Base-by-base conservation (phyloP, 1,140 invertebrate genomes). In the Drosophila ogumai region DNA sequence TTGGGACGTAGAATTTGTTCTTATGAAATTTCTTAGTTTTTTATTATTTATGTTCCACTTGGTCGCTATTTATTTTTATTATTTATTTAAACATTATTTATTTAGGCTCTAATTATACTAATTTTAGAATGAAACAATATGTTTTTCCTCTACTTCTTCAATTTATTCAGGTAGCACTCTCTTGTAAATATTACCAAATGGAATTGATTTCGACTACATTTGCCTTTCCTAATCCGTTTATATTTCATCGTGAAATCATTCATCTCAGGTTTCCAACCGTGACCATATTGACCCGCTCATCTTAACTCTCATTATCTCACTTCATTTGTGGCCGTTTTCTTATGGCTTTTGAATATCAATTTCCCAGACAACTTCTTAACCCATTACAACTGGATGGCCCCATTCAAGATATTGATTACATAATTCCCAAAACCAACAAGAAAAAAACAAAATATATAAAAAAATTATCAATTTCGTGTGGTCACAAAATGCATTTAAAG, bases 331-430 rank as follows among this genome's bases (percentile, higher is more conserved):
- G 41, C 55, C 65, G 34, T 47, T 55, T 38, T 47, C 19, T 55
- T 15, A 22, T 7, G 44, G 49, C 32, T 43, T 58, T 50, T 59
- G 69, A 28, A 72, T 72, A 72, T 72, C 69, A 72, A 72, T 72
- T 71, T 58, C 41, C 15, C 34, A 31, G 25, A 58, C n/a, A 9
- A 44, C 72, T 34, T 47, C 43, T 68, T 69, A 36, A 63, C 68
- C 68, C 40, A 64, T 71, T 56, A 66, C n/a, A 69, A 68, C 50
- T 40, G 22, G 55, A 65, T 71, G 43, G 43, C 46, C 50, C 44
- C 74, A 78, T 74, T 52, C 43, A 57, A 64, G 58, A 60, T 66
- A 75, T 75, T 71, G 50, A 82, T 66, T 82, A 56, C 67, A 69
- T 76, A 76, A 60, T 79, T 41, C 46, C 49, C 38, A 17, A 50